Conservation (phyloP, 2,888 invertebrate species). For the Perdita meconis region DNA sequence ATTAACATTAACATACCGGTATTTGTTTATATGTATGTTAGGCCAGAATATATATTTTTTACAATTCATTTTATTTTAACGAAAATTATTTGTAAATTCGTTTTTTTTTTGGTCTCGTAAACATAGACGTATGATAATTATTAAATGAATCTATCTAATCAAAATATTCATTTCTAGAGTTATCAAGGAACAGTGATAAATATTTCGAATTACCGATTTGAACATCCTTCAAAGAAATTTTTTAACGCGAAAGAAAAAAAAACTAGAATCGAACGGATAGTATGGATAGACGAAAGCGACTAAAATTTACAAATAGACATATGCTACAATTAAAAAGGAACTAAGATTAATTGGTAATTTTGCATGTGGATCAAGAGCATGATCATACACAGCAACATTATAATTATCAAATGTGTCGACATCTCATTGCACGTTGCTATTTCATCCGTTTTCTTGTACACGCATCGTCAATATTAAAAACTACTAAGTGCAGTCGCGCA, state of each 20-base stretch:
- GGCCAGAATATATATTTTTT: too few species aligned
- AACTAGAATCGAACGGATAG: neutral
- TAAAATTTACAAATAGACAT: neutral
- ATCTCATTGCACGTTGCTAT: conserved; percentile 38
- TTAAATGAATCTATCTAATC: too few species aligned
- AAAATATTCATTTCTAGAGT: too few species aligned
- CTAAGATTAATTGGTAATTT: neutral
- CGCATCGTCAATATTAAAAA: conserved; percentile 1
- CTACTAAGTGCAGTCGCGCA: neutral
- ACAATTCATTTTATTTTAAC: too few species aligned
- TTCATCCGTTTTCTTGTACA: neutral
- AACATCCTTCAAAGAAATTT: neutral
- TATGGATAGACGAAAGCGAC: neutral
- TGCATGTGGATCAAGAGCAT: neutral
- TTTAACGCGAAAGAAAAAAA: neutral
- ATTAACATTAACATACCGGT: too few species aligned
- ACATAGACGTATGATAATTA: too few species aligned
- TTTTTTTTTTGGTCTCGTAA: too few species aligned
- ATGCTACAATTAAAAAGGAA: neutral
- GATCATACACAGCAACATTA: neutral
- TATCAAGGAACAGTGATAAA: too few species aligned
- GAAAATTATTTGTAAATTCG: too few species aligned
- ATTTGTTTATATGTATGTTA: too few species aligned
- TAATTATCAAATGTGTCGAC: conserved; percentile 16
- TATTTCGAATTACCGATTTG: neutral